Conservation (phyloP, 2,113 vertebrate genomes). For the Spheniscus mendiculus region DNA sequence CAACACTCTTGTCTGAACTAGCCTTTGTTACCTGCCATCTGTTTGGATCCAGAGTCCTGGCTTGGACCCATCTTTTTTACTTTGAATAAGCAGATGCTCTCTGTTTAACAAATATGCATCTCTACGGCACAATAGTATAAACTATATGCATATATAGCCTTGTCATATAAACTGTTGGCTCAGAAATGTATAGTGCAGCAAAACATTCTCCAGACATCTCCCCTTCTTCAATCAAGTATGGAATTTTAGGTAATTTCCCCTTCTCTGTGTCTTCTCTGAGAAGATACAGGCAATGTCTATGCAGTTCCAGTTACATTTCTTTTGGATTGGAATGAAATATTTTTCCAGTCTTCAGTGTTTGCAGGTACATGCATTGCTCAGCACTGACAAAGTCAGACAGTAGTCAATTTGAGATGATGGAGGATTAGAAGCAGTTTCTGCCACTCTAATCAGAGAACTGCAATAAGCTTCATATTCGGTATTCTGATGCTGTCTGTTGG, state of each 20-base stretch:
- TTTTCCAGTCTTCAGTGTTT: background rate
- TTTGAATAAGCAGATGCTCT: background rate
- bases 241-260: background rate
- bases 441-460: background rate
- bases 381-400: background rate
- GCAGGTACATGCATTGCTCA: background rate
- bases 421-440: slow-evolving; percentile 50
- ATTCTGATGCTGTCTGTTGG: slow-evolving; percentile 1
- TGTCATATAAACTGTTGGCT: background rate
- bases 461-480: background rate
- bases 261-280: background rate
- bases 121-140: background rate
- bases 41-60: background rate
- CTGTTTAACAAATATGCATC: background rate
- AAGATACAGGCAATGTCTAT: background rate
- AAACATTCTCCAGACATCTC: background rate
- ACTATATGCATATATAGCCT: background rate
- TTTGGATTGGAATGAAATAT: background rate
- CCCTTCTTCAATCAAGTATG: background rate
- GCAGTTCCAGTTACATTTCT: background rate
- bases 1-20: background rate
- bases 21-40: slow-evolving; percentile 13
- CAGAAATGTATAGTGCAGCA: background rate
- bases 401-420: slow-evolving; percentile 35
- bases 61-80: background rate